A percentile compares a stretch with the other conserved stretches of the same genome.
Conservation (phyloP, 2,888 invertebrate genomes). For the Azorinus chamasolen region DNA sequence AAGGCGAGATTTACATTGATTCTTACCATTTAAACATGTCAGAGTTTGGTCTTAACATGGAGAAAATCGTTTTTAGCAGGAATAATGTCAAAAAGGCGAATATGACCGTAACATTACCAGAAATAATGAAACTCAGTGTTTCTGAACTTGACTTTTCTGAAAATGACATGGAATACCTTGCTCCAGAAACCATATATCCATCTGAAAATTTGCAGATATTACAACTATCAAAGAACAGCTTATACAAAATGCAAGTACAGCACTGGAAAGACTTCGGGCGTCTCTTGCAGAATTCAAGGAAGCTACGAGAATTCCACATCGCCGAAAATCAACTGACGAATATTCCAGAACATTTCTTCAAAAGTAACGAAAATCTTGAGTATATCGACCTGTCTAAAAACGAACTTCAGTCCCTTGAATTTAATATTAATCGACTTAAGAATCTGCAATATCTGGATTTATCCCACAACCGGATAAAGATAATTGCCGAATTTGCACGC, state of each 20-base stretch:
- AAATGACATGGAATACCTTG: constrained; percentile 18
- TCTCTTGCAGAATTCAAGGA: not conserved
- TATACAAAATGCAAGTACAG: constrained; percentile 3
- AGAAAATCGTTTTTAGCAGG: constrained; percentile 5
- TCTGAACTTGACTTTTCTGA: constrained; percentile 16
- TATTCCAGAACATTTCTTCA: constrained; percentile 11
- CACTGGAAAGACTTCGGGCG: constrained; percentile 3
- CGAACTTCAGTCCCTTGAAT: not conserved
- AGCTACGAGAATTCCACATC: constrained; percentile 1
- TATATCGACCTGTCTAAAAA: constrained; percentile 14
- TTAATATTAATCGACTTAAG: constrained; percentile 15
- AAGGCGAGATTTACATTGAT: not conserved
- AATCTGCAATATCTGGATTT: constrained; percentile 15
- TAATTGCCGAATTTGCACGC: not conserved
- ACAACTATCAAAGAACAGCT: constrained; percentile 12
- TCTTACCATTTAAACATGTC: not conserved
- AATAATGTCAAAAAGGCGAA: constrained; percentile 16
- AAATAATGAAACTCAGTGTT: not conserved
- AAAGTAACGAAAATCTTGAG: constrained; percentile 2
- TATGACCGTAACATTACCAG: not conserved
- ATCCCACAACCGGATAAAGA: constrained; percentile 3
- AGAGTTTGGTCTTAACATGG: not conserved
- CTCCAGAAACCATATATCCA: constrained; percentile 1
- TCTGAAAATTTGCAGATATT: constrained; percentile 9
- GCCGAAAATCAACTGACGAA: constrained; percentile 9